Conservation (phyloP, 2,797 vertebrate genomes). For the Rhinoraja longicauda region DNA sequence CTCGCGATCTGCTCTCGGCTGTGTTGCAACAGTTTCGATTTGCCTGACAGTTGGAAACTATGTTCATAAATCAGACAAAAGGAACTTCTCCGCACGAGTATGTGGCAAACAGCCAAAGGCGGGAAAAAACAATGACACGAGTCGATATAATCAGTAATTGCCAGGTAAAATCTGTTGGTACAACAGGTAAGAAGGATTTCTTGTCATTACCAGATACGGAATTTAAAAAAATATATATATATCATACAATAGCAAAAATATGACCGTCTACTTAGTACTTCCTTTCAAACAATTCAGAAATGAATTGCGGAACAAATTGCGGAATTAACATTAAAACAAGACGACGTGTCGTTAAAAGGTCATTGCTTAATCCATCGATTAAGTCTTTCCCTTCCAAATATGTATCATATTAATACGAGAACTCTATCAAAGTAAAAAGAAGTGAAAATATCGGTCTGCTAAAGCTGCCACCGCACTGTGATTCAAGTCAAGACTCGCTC, state of each 20-base stretch:
- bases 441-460: background rate
- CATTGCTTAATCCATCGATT: background rate
- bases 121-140: background rate
- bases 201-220: background rate
- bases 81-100: background rate
- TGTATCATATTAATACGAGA: no score
- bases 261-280: background rate
- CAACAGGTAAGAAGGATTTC: constrained; percentile 19
- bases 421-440: background rate
- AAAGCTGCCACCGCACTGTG: background rate
- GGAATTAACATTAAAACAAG: background rate
- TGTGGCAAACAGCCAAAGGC: constrained; percentile 32
- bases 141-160: background rate
- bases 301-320: background rate
- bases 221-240: background rate
- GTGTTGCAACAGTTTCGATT: constrained; percentile 33
- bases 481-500: background rate
- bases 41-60: constrained; percentile 29
- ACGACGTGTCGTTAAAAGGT: background rate
- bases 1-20: background rate
- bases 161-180: constrained; percentile 19
- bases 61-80: constrained; percentile 28
- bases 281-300: background rate
- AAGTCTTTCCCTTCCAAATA: background rate
- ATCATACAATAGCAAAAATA: background rate